Base-by-base conservation (phyloP, 2,797 vertebrate species). In the Spheniscus humboldti region DNA sequence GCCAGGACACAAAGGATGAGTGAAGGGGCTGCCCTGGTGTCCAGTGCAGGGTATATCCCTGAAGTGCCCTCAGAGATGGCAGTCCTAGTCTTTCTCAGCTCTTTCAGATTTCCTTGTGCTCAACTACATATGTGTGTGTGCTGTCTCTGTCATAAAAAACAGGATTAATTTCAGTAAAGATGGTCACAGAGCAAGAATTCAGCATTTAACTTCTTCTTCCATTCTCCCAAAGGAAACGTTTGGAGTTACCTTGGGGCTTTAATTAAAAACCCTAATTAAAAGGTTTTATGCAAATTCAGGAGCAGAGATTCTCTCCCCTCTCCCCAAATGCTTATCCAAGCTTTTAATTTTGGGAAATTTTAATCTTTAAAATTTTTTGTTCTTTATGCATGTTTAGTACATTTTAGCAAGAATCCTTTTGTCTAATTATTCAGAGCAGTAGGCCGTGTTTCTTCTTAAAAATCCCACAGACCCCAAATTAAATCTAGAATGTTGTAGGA, bases 401-500 rank as follows among this genome's bases (percentile, higher is more conserved):
- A 72, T 77, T 96, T 94, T 75, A 55, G 18, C 19, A 89, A 77
- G 48, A 77, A 39, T 72, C 2, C 18, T 86, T 94, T 94, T 91
- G 27, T 64, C 30, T 91, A 82, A 77, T 85, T 95, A 74, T 67
- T 93, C 78, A 41, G 84, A 77, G 87, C 93, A 94, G 77, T 93
- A 92, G 91, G 88, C 66, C 0, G 1, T 64, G 33, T 69, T 89
- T 94, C 68, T 94, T 93, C 85, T 87, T 93, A 86, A 93, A 93
- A 96, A 81, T 55, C 91, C 68, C 78, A 73, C 12, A 0, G 75
- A 91, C 84, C 57, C 53, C 64, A 88, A 84, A 95, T 95, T 94
- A 92, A 86, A 84, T 97, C 67, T 45, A 53, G 55, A 81, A 39
- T 91, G 35, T 83, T 83, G 88, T 92, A 80, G 88, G 84, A 94